These are phyloP conservation scores for Gymnocheta viridis DNA, from an alignment of 2,888 invertebrate species.

Conservation along the genomic window DNA sequence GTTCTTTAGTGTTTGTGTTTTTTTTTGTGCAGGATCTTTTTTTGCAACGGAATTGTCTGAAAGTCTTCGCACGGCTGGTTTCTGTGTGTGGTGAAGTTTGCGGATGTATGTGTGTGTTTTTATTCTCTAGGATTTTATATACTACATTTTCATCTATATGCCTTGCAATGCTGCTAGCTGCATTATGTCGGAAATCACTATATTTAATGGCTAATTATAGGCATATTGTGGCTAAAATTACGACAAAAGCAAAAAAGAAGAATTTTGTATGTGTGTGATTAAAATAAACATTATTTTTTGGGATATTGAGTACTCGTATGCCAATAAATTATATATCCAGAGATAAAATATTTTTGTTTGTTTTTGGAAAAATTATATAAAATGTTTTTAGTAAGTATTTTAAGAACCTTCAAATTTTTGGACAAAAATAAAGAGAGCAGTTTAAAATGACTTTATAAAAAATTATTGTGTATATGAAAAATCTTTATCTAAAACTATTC, in stretches of 20 bases:
- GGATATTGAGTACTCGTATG: too few species aligned
- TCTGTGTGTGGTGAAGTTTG: neutral
- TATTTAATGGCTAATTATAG: constrained; percentile 81
- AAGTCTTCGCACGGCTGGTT: constrained; percentile 1
- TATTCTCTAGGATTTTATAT: constrained; percentile 1
- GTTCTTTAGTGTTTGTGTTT: constrained; percentile 1
- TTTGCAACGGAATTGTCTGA: constrained; percentile 15
- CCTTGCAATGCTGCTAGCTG: constrained; percentile 32
- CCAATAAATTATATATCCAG: too few species aligned
- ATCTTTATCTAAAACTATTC: too few species aligned
- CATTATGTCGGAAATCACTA: constrained; percentile 77
- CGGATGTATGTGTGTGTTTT: neutral
- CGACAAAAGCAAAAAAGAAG: neutral
- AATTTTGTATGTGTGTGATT: neutral
- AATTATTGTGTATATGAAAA: too few species aligned
- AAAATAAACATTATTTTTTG: neutral
- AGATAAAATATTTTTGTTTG: too few species aligned
- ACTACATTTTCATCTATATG: too few species aligned
- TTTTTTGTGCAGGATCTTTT: neutral
- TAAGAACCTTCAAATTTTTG: too few species aligned
- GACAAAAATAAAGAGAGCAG: too few species aligned
- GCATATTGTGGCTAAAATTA: constrained; percentile 74
- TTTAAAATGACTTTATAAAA: too few species aligned
- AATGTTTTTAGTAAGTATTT: too few species aligned
- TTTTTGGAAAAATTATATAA: too few species aligned